Evolutionary conservation across 2,113 vertebrate genomes (phyloP), one percentile per base, ranked within the genome.

Genomic region (Phylloscopus trochiloides): DNA sequence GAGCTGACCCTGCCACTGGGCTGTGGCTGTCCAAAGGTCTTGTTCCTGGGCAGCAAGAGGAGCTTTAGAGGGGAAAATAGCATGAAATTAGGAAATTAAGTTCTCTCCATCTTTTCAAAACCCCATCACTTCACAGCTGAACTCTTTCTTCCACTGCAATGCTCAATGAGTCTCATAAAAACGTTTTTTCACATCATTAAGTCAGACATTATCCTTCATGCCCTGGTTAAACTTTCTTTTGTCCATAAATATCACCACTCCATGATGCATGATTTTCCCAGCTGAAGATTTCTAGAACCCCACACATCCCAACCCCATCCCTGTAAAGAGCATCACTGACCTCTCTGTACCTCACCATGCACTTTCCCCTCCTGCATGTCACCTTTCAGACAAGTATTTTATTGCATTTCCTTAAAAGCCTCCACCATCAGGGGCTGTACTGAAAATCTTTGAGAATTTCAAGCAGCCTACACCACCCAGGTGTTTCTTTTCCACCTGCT

Each of bases 401-500:
- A 13, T 7, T 5, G 10, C 26, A 22, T 34, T 74, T 71, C 61
- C 43, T 48, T 50, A 62, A 71, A 61, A 88, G 7, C 28, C 8
- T 14, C 11, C 4, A 0, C 4, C 52, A 17, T 2, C 32, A 59
- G 45, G 54, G 20, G 42, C 4, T 7, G 1, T 10, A 24, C 0
- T 12, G 29, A 48, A 91, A 86, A 75, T 7, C 24, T 57, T 45
- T 11, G n/a, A 40, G 63, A 86, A 92, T 61, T 34, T 54, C 75
- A 92, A 38, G 48, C 48, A 72, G 75, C 19, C 40, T 28, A 34
- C 32, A 62, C 10, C 45, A 55, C 7, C 20, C 2, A 38, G 36
- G 8, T 63, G 71, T 32, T 78, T 57, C 61, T 74, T 66, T 81
- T 20, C 59, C 65, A 61, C 14, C 34, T 73, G 20, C 34, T 47